Percentiles rank a stretch among this genome's conserved stretches.
These are phyloP conservation scores for Amblyopsis rosae DNA, from an alignment of 2,113 vertebrate species.

Conservation along the genomic window DNA sequence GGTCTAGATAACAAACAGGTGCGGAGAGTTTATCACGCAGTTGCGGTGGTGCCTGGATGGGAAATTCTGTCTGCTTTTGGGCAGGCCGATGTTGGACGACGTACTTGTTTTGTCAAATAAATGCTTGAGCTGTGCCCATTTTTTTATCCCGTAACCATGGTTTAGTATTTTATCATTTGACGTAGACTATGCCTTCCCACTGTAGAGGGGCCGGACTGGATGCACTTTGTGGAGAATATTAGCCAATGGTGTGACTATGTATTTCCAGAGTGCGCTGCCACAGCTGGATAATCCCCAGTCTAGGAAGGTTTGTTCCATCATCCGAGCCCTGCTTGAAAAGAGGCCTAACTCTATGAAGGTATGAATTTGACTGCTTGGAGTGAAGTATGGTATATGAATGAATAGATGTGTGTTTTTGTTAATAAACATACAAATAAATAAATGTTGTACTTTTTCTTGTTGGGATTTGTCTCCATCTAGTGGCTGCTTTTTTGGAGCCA, in stretches of 20 bases:
- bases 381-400: no score
- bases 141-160: no score
- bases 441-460: no score
- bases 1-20: not conserved
- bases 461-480: conserved; percentile 32
- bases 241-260: conserved; percentile 7
- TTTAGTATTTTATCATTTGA: not conserved
- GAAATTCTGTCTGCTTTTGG: no score
- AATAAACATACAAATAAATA: no score
- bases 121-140: no score
- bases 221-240: not conserved
- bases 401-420: no score
- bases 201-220: not conserved
- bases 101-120: no score
- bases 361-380: conserved; percentile 22
- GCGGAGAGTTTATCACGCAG: not conserved
- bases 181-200: not conserved
- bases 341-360: conserved; percentile 92
- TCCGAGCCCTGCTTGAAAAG: conserved; percentile 78
- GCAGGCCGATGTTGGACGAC: no score
- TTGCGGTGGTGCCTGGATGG: not conserved
- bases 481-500: conserved; percentile 5
- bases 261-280: conserved; percentile 80
- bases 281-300: conserved; percentile 85
- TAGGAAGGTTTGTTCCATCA: conserved; percentile 80